A percentile compares a stretch with the other conserved stretches of the same genome.
Evolutionary conservation across 2,888 invertebrate species (phyloP).

Genomic region (Branchellion lobata): DNA sequence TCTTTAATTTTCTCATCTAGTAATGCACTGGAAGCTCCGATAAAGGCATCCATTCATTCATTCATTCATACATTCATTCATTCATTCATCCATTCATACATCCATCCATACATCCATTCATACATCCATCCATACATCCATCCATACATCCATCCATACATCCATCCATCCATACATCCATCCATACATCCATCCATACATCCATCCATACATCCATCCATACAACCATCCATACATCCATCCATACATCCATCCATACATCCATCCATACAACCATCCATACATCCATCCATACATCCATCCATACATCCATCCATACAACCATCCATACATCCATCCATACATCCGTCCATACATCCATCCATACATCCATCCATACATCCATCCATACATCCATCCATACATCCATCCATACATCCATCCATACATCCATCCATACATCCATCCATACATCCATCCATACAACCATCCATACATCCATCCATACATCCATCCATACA

Average conservation of each 20-base stretch:
- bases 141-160: no score
- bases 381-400: background rate
- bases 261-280: background rate
- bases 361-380: background rate
- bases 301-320: no score
- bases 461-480: background rate
- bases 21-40: no score
- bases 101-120: background rate
- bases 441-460: slow-evolving; percentile 1
- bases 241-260: background rate
- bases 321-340: background rate
- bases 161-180: no score
- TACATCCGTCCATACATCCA: background rate
- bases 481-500: background rate
- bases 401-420: background rate
- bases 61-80: slow-evolving; percentile 8
- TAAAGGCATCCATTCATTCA: slow-evolving; percentile 2
- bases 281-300: no score
- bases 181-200: background rate
- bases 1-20: no score
- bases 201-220: background rate
- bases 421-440: background rate
- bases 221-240: background rate
- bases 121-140: background rate
- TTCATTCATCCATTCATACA: background rate